Evolutionary conservation across 2,113 vertebrate genomes (phyloP), one percentile per base, ranked within the genome.

Genomic region (Hydrochoerus hydrochaeris): DNA sequence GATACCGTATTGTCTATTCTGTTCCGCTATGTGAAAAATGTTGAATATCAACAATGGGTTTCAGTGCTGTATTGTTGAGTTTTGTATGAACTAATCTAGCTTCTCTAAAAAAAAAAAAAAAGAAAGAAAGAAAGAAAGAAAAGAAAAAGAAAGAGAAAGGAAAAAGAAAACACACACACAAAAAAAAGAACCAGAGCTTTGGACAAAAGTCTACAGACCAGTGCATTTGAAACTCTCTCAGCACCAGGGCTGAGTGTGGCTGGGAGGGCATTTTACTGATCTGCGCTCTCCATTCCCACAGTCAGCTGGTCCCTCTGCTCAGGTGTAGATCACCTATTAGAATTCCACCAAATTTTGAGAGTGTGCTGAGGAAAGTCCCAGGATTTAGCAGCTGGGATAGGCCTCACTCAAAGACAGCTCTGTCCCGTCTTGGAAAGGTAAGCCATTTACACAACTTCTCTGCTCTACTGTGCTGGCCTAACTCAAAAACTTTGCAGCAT

Each of bases 81-180:
- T 99, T 99, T 99, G 99, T 99, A 99, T 99, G 99, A 99, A 99
- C 99, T 99, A 99, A 99, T 99, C 99, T 99, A 99, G 99, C 99
- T 99, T 99, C 99, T 99, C 99, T 99, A 99, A 99, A 97, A 98
- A 99, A 98, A 99, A 99, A 97, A 98, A 99, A 98, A 98, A 97
- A 97, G 97, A 98, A 93, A 16, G 30, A 46, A 24, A 97, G 96
- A 91, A 97, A 95, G 96, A 97, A 92, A 65, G 71, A n/a, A n/a
- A n/a, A 67, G 80, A 60, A 80, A 80, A 30, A 73, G 99, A 99
- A 99, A 97, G 97, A 98, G 96, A 98, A 97, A 98, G 96, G 91
- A 81, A 83, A 13, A 90, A 80, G 92, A 90, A 88, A 93, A 49
- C 9, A 2, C n/a, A n/a, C n/a, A 0, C n/a, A 58, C 94, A 98